Conservation (phyloP, 64 coral and sea anemone species). For the Montipora capricornis region DNA sequence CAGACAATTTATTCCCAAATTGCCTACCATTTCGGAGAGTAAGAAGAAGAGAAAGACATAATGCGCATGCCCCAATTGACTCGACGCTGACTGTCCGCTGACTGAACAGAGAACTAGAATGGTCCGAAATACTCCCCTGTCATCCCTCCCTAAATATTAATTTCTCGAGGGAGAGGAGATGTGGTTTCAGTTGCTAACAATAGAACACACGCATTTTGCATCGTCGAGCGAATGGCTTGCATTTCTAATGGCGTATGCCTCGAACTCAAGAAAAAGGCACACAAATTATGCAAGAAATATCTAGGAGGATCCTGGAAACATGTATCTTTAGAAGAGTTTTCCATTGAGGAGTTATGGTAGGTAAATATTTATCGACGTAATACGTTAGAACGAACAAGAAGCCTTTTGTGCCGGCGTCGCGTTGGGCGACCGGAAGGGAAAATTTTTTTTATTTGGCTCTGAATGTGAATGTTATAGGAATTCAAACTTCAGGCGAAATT, state of each 20-base stretch:
- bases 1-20: not conserved
- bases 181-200: not conserved
- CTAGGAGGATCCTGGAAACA: conserved; percentile 78
- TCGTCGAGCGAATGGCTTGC: conserved; percentile 8
- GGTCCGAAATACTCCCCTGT: not conserved
- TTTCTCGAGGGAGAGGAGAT: conserved; percentile 1
- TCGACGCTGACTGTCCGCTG: too few species aligned
- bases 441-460: too few species aligned
- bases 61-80: conserved; percentile 48
- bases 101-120: not conserved
- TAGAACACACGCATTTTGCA: not conserved
- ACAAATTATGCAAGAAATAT: conserved; percentile 64
- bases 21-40: conserved; percentile 94
- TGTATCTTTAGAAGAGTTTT: conserved; percentile 65
- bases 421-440: too few species aligned
- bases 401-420: not conserved
- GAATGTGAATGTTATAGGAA: too few species aligned
- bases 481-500: too few species aligned
- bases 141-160: not conserved
- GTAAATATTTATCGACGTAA: not conserved
- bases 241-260: conserved; percentile 33
- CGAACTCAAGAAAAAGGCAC: conserved; percentile 51
- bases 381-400: not conserved
- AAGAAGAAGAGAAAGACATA: conserved; percentile 34
- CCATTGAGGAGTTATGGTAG: conserved; percentile 63